Percentiles rank a stretch among this genome's conserved stretches.
Evolutionary conservation across 2,797 vertebrate species (phyloP).

Genomic region (Enteromius paludinosus): DNA sequence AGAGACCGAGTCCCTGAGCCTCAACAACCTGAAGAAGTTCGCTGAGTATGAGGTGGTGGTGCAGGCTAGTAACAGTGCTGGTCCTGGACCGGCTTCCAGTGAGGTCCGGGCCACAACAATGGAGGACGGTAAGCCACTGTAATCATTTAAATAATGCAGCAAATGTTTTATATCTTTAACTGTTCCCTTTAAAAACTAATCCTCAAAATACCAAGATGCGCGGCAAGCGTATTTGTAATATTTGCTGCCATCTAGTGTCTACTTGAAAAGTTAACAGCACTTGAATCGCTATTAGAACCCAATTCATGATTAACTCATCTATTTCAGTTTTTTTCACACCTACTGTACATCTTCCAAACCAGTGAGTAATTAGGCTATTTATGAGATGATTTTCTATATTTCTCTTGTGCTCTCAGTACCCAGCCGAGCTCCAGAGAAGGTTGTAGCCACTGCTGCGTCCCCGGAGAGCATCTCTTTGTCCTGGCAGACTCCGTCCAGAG

Average conservation of each 20-base stretch:
- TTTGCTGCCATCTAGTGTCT: constrained; percentile 67
- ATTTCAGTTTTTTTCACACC: neutral
- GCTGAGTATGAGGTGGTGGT: constrained; percentile 97
- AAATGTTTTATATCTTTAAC: neutral
- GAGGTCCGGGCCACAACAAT: constrained; percentile 95
- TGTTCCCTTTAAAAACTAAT: neutral
- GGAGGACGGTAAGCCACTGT: constrained; percentile 86
- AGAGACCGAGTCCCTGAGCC: constrained; percentile 89
- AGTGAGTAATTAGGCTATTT: neutral
- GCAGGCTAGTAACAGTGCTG: constrained; percentile 95
- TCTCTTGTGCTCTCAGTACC: constrained; percentile 80
- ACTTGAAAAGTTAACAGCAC: neutral
- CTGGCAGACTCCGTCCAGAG: constrained; percentile 91
- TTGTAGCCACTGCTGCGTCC: constrained; percentile 89
- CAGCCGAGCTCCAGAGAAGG: constrained; percentile 93
- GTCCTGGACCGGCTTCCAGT: constrained; percentile 95
- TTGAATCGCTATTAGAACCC: neutral
- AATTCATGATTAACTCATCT: neutral
- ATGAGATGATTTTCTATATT: neutral
- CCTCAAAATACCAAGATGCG: neutral
- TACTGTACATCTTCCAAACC: neutral
- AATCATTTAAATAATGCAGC: neutral
- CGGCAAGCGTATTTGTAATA: constrained; percentile 16
- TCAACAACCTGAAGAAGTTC: constrained; percentile 97
- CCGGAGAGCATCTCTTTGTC: constrained; percentile 95